phyloP scores from a whole-genome alignment of 1,140 invertebrate genomes.

The Nasonia vitripennis region DNA sequence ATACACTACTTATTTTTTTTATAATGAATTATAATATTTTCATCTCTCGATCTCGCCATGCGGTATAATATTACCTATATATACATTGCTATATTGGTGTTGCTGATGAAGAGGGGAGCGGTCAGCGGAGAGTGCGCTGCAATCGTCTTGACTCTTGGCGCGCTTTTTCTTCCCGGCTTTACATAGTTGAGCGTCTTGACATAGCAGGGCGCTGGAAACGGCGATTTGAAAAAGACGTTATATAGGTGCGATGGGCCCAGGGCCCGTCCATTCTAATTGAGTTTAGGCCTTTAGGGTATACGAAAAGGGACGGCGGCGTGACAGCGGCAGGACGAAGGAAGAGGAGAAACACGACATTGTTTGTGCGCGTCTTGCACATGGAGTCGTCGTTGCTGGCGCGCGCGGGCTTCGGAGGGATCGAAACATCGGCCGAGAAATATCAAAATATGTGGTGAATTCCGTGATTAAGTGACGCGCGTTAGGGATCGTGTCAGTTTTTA shows the following conservation, averaged over 20 bases:
- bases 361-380: neutral
- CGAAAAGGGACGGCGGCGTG: neutral
- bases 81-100: too few species aligned
- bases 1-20: too few species aligned
- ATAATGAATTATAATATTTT: too few species aligned
- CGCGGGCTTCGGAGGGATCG: neutral
- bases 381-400: neutral
- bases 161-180: neutral
- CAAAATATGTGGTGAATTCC: conserved; percentile 29
- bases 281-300: neutral
- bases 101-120: neutral
- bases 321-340: neutral
- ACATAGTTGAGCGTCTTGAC: neutral
- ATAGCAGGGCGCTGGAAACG: neutral
- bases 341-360: neutral
- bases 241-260: neutral
- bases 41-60: too few species aligned
- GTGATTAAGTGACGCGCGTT: neutral
- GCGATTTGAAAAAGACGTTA: conserved; percentile 51
- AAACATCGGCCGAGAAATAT: neutral
- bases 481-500: neutral
- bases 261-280: neutral
- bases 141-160: neutral
- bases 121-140: neutral
- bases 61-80: too few species aligned